Evolutionary conservation across 1,140 invertebrate species (phyloP).

Genomic region (Rhizoglyphus robini): DNA sequence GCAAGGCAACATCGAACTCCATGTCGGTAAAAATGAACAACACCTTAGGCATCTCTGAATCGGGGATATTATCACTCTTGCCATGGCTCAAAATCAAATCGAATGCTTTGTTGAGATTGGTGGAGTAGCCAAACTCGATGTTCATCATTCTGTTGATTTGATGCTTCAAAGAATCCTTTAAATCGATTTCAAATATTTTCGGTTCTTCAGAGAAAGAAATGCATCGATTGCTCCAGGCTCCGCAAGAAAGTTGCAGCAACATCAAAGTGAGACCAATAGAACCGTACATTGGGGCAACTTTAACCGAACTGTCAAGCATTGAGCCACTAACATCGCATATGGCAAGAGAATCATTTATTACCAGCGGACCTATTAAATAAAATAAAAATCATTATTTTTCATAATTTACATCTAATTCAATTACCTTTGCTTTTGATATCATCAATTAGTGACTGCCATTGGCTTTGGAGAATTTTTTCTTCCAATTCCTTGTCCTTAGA

Average conservation of each 20-base stretch:
- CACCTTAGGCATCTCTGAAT: constrained; percentile 7
- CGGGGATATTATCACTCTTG: neutral
- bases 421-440: constrained; percentile 13
- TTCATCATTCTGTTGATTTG: neutral
- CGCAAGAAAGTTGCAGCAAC: neutral
- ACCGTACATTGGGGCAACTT: neutral
- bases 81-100: constrained; percentile 1
- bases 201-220: constrained; percentile 8
- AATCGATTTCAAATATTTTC: neutral
- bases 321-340: constrained; percentile 19
- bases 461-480: neutral
- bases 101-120: constrained; percentile 7
- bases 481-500: neutral
- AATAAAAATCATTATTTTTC: neutral
- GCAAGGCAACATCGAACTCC: constrained; percentile 6
- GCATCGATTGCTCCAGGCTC: neutral
- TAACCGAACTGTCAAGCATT: neutral
- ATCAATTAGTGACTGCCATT: constrained; percentile 2
- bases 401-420: neutral
- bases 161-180: neutral
- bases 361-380: neutral
- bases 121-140: neutral
- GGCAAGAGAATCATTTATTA: neutral
- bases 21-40: constrained; percentile 16
- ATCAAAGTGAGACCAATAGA: constrained; percentile 13